Evolutionary conservation across 2,797 vertebrate species (phyloP), one percentile per base, ranked within the genome.

Genomic region (Sitta carolinensis): DNA sequence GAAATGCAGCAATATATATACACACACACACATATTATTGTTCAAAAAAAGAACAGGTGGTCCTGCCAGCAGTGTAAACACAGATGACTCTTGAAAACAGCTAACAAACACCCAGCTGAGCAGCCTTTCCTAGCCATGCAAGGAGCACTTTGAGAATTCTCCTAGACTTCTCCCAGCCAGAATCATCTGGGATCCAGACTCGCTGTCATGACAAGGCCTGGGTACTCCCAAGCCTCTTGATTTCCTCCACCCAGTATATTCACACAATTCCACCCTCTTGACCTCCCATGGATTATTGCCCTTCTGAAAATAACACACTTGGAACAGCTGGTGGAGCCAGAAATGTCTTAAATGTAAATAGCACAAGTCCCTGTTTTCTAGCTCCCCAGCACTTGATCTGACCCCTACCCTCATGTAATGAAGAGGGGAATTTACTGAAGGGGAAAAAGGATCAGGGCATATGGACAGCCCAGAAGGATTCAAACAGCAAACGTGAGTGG

Each of bases 291-390:
- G 96, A 97, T 97, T 97, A 97, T 30, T 92, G 92, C 84, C 87
- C 87, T 94, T 97, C 97, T 97, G 96, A 97, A 98, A 98, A 98
- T 98, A 98, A 97, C 74, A 74, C 50, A 13, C 51, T 73, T 18
- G 25, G 96, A 96, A 97, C 97, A 98, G 96, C 96, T 97, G 97
- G 76, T 95, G 66, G 55, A 50, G 81, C 90, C 94, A 96, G 92
- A 96, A 97, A 96, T 64, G 90, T 88, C 84, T 80, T 84, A 83
- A 95, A 96, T 96, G 94, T 90, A 96, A 95, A 97, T 97, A 96
- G 95, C 80, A 91, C 40, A 14, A 83, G 88, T 70, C 89, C 55
- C 47, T 16, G 38, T 38, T 40, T 80, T 87, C 67, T 81, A 75
- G 68, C 36, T 70, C 69, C 38, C 75, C 80, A 64, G 29, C 63